Base-by-base conservation (phyloP, 2,888 invertebrate genomes). In the Ametastegia equiseti region DNA sequence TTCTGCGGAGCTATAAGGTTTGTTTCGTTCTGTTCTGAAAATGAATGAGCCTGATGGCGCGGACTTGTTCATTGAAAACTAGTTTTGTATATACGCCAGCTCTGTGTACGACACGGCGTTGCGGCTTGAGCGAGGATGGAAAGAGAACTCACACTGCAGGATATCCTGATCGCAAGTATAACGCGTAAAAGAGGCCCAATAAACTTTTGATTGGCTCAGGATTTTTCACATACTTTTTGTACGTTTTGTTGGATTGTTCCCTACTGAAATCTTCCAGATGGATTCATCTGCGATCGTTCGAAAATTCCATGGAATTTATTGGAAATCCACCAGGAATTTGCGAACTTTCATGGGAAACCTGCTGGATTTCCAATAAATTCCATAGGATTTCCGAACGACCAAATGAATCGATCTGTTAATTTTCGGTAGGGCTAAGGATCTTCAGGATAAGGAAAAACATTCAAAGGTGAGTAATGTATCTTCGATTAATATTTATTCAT, bases 31-130 rank as follows among this genome's bases (percentile, higher is more conserved):
- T 54, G n/a, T 54, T 50, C 75, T 75, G 75, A 33, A 50, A 75
- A 54, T 75, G 75, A 75, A 75, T 75, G 75, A 75, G 75, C 45
- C 75, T 36, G 54, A 75, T 75, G 33, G 50, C 33, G 75, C 50
- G 75, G 50, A 75, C 75, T 75, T 50, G 54, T 75, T 36, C 75
- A 75, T 75, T 75, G 75, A 75, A 75, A 75, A 75, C 75, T 75
- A 75, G 75, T 75, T 75, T 75, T 54, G 36, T 54, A 75, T n/a
- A n/a, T n/a, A n/a, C n/a, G n/a, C n/a, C 75, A 36, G 54, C 75
- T 50, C 50, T 75, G 75, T 15, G 75, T 75, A 54, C 54, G 36
- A 75, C 75, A 75, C 19, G 36, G 50, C 23, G 54, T 75, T 75
- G 54, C 50, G 75, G 75, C 27, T 54, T 54, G 19, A 47, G 27